Percentiles rank a stretch among this genome's conserved stretches.
Conservation (phyloP, 2,888 invertebrate genomes). For the Oxystoma pomonae region DNA sequence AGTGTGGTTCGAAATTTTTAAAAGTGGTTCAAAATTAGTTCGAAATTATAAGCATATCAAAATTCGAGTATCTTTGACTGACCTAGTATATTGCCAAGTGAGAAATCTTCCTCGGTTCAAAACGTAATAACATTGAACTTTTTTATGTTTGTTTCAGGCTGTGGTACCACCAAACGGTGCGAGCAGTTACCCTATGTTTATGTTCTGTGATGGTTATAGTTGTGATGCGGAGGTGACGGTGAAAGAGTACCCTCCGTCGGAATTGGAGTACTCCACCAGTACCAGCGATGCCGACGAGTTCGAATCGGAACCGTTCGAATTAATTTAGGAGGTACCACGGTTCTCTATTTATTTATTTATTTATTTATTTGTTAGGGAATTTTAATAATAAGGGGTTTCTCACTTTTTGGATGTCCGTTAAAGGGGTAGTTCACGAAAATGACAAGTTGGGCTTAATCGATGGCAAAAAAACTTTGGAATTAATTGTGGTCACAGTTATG, state of each 20-base stretch:
- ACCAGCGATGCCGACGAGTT: constrained; percentile 58
- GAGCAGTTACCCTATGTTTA: constrained; percentile 77
- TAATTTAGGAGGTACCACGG: constrained; percentile 48
- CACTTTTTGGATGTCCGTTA: not conserved
- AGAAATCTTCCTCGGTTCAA: too few relatives aligned
- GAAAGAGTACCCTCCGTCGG: constrained; percentile 34
- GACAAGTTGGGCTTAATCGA: too few relatives aligned
- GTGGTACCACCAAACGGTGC: constrained; percentile 36
- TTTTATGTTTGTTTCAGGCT: too few relatives aligned
- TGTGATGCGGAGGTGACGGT: constrained; percentile 47
- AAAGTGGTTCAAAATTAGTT: too few relatives aligned
- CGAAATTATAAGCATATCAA: too few relatives aligned
- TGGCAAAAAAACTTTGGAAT: not conserved
- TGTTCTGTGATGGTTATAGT: constrained; percentile 70
- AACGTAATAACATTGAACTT: too few relatives aligned
- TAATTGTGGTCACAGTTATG: too few relatives aligned
- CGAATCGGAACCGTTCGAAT: constrained; percentile 71
- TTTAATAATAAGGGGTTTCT: not conserved
- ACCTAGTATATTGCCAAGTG: too few relatives aligned
- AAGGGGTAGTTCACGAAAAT: too few relatives aligned
- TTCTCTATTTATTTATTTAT: too few relatives aligned
- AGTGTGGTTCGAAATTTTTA: too few relatives aligned
- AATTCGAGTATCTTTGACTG: too few relatives aligned
- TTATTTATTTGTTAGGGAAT: constrained; percentile 14
- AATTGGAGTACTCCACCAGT: constrained; percentile 41